A percentile compares a stretch with the other conserved stretches of the same genome.
These are phyloP conservation scores for Deilephila elpenor DNA, from an alignment of 2,888 invertebrate genomes.

Conservation along the genomic window DNA sequence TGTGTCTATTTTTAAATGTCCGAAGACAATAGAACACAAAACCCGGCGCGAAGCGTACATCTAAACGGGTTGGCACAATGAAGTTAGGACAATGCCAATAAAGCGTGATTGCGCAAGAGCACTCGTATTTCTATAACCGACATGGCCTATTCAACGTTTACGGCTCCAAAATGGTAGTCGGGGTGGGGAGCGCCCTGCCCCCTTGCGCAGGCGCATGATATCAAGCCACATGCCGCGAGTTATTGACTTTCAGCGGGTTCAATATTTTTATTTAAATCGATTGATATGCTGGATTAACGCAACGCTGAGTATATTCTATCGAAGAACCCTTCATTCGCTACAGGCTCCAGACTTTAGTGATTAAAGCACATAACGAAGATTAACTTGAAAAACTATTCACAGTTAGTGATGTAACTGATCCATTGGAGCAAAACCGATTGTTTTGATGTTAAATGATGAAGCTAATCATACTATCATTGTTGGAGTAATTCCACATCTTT, in stretches of 20 bases:
- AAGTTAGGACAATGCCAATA: conserved; percentile 33
- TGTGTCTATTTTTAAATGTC: background rate
- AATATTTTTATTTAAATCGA: background rate
- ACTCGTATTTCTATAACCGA: conserved; percentile 56
- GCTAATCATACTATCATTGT: no score
- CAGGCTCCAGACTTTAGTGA: no score
- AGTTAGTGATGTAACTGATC: no score
- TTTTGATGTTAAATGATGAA: no score
- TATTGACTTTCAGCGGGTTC: conserved; percentile 40
- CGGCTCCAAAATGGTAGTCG: conserved; percentile 55
- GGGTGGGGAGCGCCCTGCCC: conserved; percentile 62
- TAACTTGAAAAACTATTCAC: no score
- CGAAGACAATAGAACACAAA: conserved; percentile 24
- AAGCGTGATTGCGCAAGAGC: conserved; percentile 38
- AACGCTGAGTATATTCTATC: no score
- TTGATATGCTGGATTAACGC: no score
- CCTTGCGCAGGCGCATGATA: conserved; percentile 56
- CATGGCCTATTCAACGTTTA: conserved; percentile 66
- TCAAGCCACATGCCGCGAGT: conserved; percentile 32
- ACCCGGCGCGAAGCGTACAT: conserved; percentile 17
- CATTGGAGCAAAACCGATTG: no score
- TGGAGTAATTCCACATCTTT: no score
- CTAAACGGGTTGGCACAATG: conserved; percentile 22
- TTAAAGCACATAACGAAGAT: no score
- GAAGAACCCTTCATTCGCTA: no score